Evolutionary conservation across 2,888 invertebrate genomes (phyloP), one percentile per base, ranked within the genome.

Genomic region (Dichetophora obliterata): DNA sequence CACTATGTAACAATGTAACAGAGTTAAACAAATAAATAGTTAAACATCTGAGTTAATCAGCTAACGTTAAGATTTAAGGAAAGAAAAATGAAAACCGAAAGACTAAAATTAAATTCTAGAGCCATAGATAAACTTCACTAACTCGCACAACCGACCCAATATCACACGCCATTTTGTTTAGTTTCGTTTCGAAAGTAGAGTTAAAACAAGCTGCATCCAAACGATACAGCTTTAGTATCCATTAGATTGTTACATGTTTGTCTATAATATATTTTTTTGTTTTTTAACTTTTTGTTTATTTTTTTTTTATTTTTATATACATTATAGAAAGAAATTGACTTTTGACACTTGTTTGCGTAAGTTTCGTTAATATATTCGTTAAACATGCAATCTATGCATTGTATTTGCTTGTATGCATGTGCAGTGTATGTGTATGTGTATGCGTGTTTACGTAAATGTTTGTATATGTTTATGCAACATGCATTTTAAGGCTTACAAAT

Each of bases 61-160:
- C 11, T 37, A 34, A n/a, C 0, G 34, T n/a, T 16, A 19, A 16
- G 43, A 6, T n/a, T 66, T 14, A 37, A 24, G 27, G 22, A 34
- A 19, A 24, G 48, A 22, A 43, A 43, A 16, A 27, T 0, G 27
- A 1, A 19, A 52, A 52, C 16, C 63, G 6, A n/a, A 24, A 50
- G 24, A 9, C 2, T 16, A 61, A 61, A 34, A 37, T 54, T 6
- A 31, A 34, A 50, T 19, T 3, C 16, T 16, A 24, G 34, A 52
- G 31, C 22, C 14, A 63, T 19, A 65, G 34, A 16, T 57, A 71
- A 37, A 48, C 22, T 61, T 65, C 66, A 22, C 52, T 65, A 66
- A 63, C 85, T 85, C 86, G 86, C 86, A 86, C 86, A 86, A 86
- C 86, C 87, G 84, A 87, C 84, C 54, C 76, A 86, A 85, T 86